A percentile compares a stretch with the other conserved stretches of the same genome.
These are phyloP conservation scores for Acrocera orbiculus DNA, from an alignment of 2,888 invertebrate species.

Conservation along the genomic window DNA sequence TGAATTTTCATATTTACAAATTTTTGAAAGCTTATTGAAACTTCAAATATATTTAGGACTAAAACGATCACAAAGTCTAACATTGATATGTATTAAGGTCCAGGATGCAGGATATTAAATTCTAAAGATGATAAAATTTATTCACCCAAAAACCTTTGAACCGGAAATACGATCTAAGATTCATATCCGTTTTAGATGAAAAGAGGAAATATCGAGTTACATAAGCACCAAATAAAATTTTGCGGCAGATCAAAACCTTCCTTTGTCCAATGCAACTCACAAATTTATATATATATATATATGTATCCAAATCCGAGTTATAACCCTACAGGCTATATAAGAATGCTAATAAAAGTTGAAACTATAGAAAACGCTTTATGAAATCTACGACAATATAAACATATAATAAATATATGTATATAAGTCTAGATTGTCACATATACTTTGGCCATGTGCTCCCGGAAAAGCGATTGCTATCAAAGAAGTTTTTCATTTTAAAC, in stretches of 20 bases:
- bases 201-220: slow-evolving; percentile 3
- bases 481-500: neutral
- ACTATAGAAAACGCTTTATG: neutral
- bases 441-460: neutral
- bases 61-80: too few relatives aligned
- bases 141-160: slow-evolving; percentile 5
- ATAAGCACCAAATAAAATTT: slow-evolving; percentile 1
- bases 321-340: neutral
- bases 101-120: neutral
- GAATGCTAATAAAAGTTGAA: neutral
- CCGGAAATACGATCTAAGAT: slow-evolving; percentile 8
- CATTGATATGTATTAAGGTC: neutral
- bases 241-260: too few relatives aligned
- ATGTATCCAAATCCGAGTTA: neutral
- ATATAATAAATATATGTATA: neutral
- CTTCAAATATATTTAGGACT: too few relatives aligned
- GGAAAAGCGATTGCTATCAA: slow-evolving; percentile 1
- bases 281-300: too few relatives aligned
- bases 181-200: slow-evolving; percentile 8
- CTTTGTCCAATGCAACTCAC: too few relatives aligned
- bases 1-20: too few relatives aligned
- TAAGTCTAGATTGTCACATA: neutral
- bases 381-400: neutral
- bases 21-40: too few relatives aligned
- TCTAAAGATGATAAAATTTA: slow-evolving; percentile 1